Base-by-base conservation (phyloP, 2,888 invertebrate genomes). In the Polydrusus cervinus region DNA sequence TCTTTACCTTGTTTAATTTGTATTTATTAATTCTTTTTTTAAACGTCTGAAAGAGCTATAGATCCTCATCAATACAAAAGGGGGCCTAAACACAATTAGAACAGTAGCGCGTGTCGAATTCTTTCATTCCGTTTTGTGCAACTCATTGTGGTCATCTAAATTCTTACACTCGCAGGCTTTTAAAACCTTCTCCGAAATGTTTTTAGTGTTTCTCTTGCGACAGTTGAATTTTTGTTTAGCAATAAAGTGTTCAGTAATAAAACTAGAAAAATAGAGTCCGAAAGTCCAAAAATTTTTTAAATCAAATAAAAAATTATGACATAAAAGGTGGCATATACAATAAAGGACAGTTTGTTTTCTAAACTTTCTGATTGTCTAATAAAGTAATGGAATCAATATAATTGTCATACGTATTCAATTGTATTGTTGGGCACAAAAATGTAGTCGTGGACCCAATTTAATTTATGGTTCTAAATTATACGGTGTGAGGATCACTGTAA, bases 401-500 rank as follows among this genome's bases (percentile, higher is more conserved):
- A 71, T 70, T 74, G 76, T 74, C 76, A 71, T 66, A 71, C 66
- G 74, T 71, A 77, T 74, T 62, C 74, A 72, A 77, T 75, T 77
- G 75, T 77, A 72, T 77, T 77, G 77, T 75, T 75, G 75, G 38
- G 57, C 57, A 71, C 79, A 79, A 79, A 81, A 81, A 80, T 81
- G 80, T 75, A 79, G 79, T 78, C 80, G 79, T 80, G 80, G 82
- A 80, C 81, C 84, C 85, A 86, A 86, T 86, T 86, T 86, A 84
- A 85, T 86, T 86, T 86, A 86, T 86, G 85, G 84, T 85, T 82
- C 84, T 81, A 86, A 86, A 86, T 86, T 86, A 86, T 86, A 86
- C 81, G 86, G 85, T 85, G 82, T 83, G 84, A 81, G 80, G 82
- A 76, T 77, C 71, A 60, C 82, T 84, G 84, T 86, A 86, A 86